These are phyloP conservation scores for Anticlea derivata DNA, from an alignment of 2,888 invertebrate species.

Conservation along the genomic window DNA sequence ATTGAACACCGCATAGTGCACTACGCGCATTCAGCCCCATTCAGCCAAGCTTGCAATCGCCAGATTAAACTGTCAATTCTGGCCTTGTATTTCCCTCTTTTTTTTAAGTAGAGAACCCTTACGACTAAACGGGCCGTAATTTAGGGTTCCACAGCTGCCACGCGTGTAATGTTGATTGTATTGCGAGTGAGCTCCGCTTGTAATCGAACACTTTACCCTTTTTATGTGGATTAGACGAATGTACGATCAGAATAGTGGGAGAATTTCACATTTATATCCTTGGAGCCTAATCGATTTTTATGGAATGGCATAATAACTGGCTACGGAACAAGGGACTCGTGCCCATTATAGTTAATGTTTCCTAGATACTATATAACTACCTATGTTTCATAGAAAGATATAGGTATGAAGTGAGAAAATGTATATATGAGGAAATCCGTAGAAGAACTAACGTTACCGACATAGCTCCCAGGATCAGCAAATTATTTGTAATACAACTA, in stretches of 20 bases:
- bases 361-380: neutral
- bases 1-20: conserved; percentile 27
- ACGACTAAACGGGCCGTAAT: conserved; percentile 70
- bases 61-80: conserved; percentile 78
- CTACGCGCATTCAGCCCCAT: conserved; percentile 41
- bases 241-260: conserved; percentile 35
- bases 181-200: conserved; percentile 55
- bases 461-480: no score
- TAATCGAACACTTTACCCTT: conserved; percentile 66
- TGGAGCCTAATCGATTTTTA: conserved; percentile 18
- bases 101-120: conserved; percentile 63
- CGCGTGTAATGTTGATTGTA: conserved; percentile 80
- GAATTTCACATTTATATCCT: conserved; percentile 25
- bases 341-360: neutral
- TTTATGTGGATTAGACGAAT: conserved; percentile 55
- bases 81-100: conserved; percentile 53
- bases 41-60: conserved; percentile 55
- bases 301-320: conserved; percentile 5
- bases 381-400: neutral
- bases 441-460: no score
- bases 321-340: neutral
- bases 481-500: no score
- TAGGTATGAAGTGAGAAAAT: neutral
- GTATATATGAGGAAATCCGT: no score
- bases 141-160: conserved; percentile 77